These are phyloP conservation scores for Panonychus citri DNA, from an alignment of 1,140 invertebrate species.

Conservation along the genomic window DNA sequence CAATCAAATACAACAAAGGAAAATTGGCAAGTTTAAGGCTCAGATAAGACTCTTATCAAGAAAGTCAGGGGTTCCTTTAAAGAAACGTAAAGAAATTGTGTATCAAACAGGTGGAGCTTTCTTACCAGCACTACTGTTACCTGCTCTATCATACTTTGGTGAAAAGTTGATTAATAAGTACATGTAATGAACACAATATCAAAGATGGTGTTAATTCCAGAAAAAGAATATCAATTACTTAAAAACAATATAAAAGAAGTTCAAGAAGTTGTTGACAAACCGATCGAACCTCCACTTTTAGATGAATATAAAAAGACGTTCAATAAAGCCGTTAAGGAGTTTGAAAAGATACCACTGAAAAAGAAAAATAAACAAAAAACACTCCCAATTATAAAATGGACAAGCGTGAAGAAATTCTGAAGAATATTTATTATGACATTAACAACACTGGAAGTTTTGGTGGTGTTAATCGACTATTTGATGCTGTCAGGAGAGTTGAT, in stretches of 20 bases:
- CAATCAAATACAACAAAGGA: neutral
- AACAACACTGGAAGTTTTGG: neutral
- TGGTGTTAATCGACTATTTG: neutral
- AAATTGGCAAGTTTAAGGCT: neutral
- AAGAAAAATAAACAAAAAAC: neutral
- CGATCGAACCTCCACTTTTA: neutral
- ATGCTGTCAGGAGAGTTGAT: neutral
- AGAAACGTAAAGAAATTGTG: neutral
- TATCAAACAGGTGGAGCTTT: neutral
- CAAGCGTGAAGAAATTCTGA: neutral
- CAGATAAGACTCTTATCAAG: neutral
- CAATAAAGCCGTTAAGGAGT: neutral
- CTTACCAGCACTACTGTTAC: neutral
- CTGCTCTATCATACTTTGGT: neutral
- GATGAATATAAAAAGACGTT: neutral
- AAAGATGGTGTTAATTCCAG: neutral
- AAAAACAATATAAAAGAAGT: neutral
- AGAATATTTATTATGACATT: neutral
- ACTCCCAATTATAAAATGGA: neutral
- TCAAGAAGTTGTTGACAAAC: neutral
- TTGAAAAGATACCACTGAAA: neutral
- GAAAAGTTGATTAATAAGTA: neutral
- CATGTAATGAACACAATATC: neutral
- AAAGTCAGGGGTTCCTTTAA: neutral
- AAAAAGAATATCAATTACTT: neutral